These are phyloP conservation scores for Harpalus rubripes DNA, from an alignment of 2,888 invertebrate genomes.

Conservation along the genomic window DNA sequence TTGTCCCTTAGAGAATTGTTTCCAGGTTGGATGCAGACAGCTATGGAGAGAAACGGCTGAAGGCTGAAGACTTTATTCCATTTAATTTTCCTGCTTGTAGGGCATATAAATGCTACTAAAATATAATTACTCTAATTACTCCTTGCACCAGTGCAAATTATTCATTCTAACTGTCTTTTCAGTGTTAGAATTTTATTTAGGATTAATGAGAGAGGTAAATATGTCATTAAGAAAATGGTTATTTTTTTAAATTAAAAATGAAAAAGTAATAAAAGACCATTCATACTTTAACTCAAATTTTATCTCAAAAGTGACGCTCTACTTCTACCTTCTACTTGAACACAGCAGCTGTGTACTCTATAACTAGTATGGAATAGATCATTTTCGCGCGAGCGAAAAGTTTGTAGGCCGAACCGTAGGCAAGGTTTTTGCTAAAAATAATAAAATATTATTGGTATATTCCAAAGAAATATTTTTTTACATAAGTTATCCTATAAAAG, in stretches of 20 bases:
- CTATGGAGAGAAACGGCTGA: neutral
- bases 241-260: neutral
- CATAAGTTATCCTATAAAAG: no score
- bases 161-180: neutral
- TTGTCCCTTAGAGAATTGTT: neutral
- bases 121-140: conserved; percentile 38
- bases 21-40: neutral
- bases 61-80: conserved; percentile 33
- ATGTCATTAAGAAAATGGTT: neutral
- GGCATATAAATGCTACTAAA: conserved; percentile 18
- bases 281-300: neutral
- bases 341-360: no score
- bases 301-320: no score
- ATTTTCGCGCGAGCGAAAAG: no score
- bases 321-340: no score
- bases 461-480: no score
- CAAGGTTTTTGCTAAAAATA: no score
- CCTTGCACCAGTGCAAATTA: neutral
- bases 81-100: conserved; percentile 38
- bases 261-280: neutral
- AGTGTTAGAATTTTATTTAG: neutral
- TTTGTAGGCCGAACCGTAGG: no score
- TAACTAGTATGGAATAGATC: no score
- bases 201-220: neutral
- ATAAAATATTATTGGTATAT: no score